Conservation (phyloP, 1,140 invertebrate species). For the Bombyx mori region ASM3026992v2 NC_085117.1:20338501-20339000, state of each 20-base stretch:
- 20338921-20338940: too few species aligned
- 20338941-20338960: too few species aligned
- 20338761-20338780: background rate
- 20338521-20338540: too few species aligned
- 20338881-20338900: background rate
- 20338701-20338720: background rate
- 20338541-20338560: constrained; percentile 1
- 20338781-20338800: constrained; percentile 6
- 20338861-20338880: background rate
- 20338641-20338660: constrained; percentile 3
- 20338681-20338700: background rate
- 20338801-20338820: constrained; percentile 2
- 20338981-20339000: too few species aligned
- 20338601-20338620: constrained; percentile 4
- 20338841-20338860: constrained; percentile 4
- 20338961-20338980: too few species aligned
- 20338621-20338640: constrained; percentile 4
- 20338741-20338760: background rate
- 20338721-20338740: background rate
- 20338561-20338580: background rate
- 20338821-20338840: constrained; percentile 3
- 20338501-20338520: constrained; percentile 37
- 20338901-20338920: background rate
- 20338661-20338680: background rate
- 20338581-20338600: background rate